Evolutionary conservation across 2,888 invertebrate genomes (phyloP).

Genomic region (Gastracanthus pulcherrimus): DNA sequence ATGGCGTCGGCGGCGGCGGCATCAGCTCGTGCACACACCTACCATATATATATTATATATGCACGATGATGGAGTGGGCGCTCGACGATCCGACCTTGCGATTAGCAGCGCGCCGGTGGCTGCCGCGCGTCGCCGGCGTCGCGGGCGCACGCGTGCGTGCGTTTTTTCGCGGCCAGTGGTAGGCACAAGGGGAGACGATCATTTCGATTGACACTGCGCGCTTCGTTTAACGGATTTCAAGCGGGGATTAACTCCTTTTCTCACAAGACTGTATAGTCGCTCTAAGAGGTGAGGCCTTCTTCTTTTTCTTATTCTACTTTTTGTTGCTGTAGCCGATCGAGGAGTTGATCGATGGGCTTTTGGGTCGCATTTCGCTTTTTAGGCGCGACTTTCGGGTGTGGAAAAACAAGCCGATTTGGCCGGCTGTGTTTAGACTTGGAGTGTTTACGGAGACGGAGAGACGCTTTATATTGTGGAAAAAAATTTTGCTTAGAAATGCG

Average conservation of each 20-base stretch:
- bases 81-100: conserved; percentile 45
- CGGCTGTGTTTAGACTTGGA: not conserved
- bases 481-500: not conserved
- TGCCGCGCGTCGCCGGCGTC: too few species aligned
- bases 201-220: conserved; percentile 48
- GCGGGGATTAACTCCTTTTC: conserved; percentile 39
- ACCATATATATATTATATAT: too few species aligned
- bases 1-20: not conserved
- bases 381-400: not conserved
- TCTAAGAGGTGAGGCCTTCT: not conserved
- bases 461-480: not conserved
- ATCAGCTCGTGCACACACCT: too few species aligned
- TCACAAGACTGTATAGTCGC: conserved; percentile 24
- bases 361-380: not conserved
- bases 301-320: not conserved
- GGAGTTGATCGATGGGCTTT: not conserved
- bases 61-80: conserved; percentile 35
- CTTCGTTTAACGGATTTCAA: conserved; percentile 45
- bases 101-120: conserved; percentile 2
- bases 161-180: conserved; percentile 3
- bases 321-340: conserved; percentile 21
- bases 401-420: not conserved
- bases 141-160: not conserved
- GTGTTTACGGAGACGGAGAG: not conserved
- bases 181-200: too few species aligned